Percentiles rank a stretch among this genome's conserved stretches.
Evolutionary conservation across 2,797 vertebrate genomes (phyloP).

Genomic region (Myioborus melanocephalus): DNA sequence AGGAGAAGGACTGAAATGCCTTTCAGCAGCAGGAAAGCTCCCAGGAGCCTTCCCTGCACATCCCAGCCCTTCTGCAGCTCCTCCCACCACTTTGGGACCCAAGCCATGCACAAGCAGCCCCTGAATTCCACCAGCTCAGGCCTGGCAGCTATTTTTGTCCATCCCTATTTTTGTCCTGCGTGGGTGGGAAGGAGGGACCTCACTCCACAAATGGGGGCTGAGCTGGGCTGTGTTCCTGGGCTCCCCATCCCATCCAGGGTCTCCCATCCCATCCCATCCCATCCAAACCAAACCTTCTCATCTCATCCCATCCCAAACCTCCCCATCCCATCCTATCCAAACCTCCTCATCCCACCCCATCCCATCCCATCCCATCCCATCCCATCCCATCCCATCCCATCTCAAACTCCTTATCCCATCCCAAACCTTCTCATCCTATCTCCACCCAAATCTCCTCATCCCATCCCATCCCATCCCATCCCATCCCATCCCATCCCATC

Average conservation of each 20-base stretch:
- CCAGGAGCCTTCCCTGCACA: fast-evolving
- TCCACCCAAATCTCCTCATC: neutral
- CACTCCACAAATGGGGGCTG: fast-evolving
- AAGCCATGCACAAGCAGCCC: neutral
- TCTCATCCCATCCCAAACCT: neutral
- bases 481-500: neutral
- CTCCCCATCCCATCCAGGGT: neutral
- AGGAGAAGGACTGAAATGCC: neutral
- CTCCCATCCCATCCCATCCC: fast-evolving
- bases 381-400: neutral
- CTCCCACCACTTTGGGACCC: neutral
- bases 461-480: neutral
- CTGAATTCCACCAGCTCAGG: neutral
- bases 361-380: too few relatives aligned
- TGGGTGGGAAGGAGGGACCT: neutral
- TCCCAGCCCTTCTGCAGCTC: neutral
- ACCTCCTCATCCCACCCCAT: too few relatives aligned
- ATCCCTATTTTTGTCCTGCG: neutral
- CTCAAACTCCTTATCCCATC: neutral
- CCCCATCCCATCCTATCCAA: fast-evolving
- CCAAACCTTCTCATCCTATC: too few relatives aligned
- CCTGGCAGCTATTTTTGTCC: neutral
- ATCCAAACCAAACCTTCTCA: neutral
- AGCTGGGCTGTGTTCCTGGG: neutral
- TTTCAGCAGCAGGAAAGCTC: neutral